Base-by-base conservation (phyloP, 30 jellyfish, hydroid and myxozoan species). In the Aurelia aurita complex sp. Pacific region DNA sequence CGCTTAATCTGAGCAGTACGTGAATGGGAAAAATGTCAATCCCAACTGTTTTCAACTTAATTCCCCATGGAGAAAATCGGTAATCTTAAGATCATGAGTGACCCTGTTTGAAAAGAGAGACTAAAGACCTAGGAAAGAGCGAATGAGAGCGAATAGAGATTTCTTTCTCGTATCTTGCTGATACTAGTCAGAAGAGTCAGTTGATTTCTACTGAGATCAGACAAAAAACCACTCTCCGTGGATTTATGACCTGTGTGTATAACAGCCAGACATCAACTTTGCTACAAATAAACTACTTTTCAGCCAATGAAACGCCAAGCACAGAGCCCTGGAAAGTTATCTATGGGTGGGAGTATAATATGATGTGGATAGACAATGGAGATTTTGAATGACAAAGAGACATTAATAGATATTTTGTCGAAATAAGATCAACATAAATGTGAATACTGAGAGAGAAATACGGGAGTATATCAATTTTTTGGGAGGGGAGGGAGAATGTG, bases 71-170 rank as follows among this genome's bases (percentile, higher is more conserved):
- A 55, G 91, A 46, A 72, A 82, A 72, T 60, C 59, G 62, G 91
- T 82, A 82, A 82, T 82, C 91, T 82, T 16, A 69, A 72, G 91
- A 82, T 82, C 85, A 82, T 36, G 34, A 73, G 65, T 82, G 91
- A 82, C 91, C 91, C 57, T 77, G 67, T 32, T 19, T 82, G 16
- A 46, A 46, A 46, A 46, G 57, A 46, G 57, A 46, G 57, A 46
- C 11, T 46, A 46, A 46, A 46, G 57, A 46, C 57, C 57, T 9
- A 46, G 16, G 54, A 67, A 51, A 76, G 64, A 71, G 78, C 17
- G 61, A 71, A 65, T 19, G 54, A 35, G 69, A 69, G 80, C 33
- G 16, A 62, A 73, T 62, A 3, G 82, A 69, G 79, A 68, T n/a
- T 38, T 55, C 80, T 43, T 82, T 82, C 85, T 71, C 40, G 63